Evolutionary conservation across 2,888 invertebrate genomes (phyloP).

Genomic region (Lissocephala sabroskyi): DNA sequence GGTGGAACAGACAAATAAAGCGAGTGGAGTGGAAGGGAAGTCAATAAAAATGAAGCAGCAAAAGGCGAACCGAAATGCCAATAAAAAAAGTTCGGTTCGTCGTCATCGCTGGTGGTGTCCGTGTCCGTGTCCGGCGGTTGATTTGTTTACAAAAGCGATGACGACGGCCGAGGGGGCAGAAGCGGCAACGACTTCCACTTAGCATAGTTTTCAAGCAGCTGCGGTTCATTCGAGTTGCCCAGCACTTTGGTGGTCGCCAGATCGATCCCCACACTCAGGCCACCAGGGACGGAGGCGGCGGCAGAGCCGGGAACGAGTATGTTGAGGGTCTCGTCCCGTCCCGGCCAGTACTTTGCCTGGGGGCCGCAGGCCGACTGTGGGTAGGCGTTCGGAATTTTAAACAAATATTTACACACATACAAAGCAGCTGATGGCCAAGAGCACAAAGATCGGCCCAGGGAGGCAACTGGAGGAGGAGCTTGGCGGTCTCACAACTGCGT

Average conservation of each 20-base stretch:
- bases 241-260: slow-evolving; percentile 44
- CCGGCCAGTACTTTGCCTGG: slow-evolving; percentile 12
- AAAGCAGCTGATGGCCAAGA: slow-evolving; percentile 9
- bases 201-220: slow-evolving; percentile 56
- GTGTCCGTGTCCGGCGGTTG: slow-evolving; percentile 31
- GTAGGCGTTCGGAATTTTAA: slow-evolving; percentile 54
- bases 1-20: no score
- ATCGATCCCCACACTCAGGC: no score
- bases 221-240: slow-evolving; percentile 24
- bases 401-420: slow-evolving; percentile 53
- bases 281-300: slow-evolving; percentile 7
- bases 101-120: no score
- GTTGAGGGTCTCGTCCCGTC: no score
- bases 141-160: slow-evolving; percentile 52
- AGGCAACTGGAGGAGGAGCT: slow-evolving; percentile 8
- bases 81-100: slow-evolving; percentile 33
- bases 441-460: slow-evolving; percentile 17
- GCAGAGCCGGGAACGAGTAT: slow-evolving; percentile 3
- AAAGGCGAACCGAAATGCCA: slow-evolving; percentile 20
- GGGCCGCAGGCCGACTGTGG: slow-evolving; percentile 13
- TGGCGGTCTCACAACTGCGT: slow-evolving; percentile 20
- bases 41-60: slow-evolving; percentile 9
- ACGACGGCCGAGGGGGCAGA: slow-evolving; percentile 16
- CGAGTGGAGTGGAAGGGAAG: neutral
- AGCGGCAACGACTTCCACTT: slow-evolving; percentile 32